Evolutionary conservation across 2,797 vertebrate genomes (phyloP), one percentile per base, ranked within the genome.

Genomic region (Neopelma chrysocephalum): DNA sequence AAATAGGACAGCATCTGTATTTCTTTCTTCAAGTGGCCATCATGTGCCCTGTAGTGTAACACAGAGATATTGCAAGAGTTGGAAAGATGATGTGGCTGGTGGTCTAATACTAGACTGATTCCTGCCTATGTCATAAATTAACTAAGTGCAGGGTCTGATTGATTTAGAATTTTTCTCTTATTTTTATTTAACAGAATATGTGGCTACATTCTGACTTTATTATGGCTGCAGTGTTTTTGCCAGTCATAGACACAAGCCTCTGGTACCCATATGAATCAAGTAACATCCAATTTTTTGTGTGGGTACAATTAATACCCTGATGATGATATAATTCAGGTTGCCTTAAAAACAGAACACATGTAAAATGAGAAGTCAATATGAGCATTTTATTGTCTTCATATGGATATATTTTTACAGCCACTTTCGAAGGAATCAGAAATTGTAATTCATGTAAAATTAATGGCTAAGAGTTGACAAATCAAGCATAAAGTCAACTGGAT

Each of bases 391-490:
- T 58, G 13, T 88, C 34, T 93, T 93, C 27, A 11, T 77, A 57
- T 54, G n/a, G 81, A 26, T 53, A 14, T 25, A 27, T 11, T 17
- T 87, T 80, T 68, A 32, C 15, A 83, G 66, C 60, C 72, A 81
- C 19, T 72, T 84, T 90, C 85, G 80, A 90, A 78, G 75, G 65
- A 86, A 72, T 60, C 4, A 6, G 31, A 94, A 72, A 17, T 78
- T 66, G 57, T 84, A 93, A 87, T 91, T 94, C 34, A 79, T 76
- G 71, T 82, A 85, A 61, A 96, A 85, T 83, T 95, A 96, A 96
- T 92, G 50, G 79, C 76, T 87, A 32, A 90, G 81, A 19, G 62
- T 58, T 95, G 96, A 95, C 80, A 96, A 97, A 87, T 73, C 79
- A 90, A 87, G 82, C 93, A 53, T 95, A 20, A 94, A 96, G 72